Conservation (phyloP, 2,888 invertebrate species). For the Cremastinae sp. region DNA sequence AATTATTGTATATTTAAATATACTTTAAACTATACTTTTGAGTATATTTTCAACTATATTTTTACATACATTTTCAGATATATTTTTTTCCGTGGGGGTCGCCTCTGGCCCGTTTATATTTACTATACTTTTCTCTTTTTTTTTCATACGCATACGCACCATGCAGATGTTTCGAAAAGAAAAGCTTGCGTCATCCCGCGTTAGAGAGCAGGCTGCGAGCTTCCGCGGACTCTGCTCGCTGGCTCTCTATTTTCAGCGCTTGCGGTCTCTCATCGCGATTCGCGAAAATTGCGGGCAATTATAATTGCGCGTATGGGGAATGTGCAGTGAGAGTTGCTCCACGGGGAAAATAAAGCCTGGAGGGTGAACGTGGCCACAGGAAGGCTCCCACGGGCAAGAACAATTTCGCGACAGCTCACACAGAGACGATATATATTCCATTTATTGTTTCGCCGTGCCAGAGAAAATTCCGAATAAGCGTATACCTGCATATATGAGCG, state of each 20-base stretch:
- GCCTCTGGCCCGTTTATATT: too few species aligned
- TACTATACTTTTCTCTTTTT: too few species aligned
- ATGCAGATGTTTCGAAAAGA: too few species aligned
- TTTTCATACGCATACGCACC: not conserved
- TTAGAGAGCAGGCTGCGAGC: slow-evolving; percentile 38
- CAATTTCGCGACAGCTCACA: slow-evolving; percentile 37
- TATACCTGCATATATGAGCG: too few species aligned
- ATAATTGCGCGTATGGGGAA: slow-evolving; percentile 53
- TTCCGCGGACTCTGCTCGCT: slow-evolving; percentile 6
- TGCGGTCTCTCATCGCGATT: slow-evolving; percentile 48
- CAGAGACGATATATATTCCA: not conserved
- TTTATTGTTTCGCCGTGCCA: not conserved
- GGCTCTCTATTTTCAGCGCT: not conserved
- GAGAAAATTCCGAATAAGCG: slow-evolving; percentile 4
- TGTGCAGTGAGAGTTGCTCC: slow-evolving; percentile 38
- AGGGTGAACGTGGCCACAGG: slow-evolving; percentile 19
- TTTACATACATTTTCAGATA: too few species aligned
- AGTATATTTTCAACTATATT: too few species aligned
- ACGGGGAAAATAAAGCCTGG: slow-evolving; percentile 45
- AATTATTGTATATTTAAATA: too few species aligned
- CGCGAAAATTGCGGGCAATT: slow-evolving; percentile 58
- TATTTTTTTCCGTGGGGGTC: too few species aligned
- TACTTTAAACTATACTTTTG: too few species aligned
- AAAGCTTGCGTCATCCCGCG: not conserved
- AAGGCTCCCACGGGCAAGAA: slow-evolving; percentile 36